Percentiles rank a stretch among this genome's conserved stretches.
Conservation (phyloP, 2,113 vertebrate genomes). For the Misgurnus anguillicaudatus region DNA sequence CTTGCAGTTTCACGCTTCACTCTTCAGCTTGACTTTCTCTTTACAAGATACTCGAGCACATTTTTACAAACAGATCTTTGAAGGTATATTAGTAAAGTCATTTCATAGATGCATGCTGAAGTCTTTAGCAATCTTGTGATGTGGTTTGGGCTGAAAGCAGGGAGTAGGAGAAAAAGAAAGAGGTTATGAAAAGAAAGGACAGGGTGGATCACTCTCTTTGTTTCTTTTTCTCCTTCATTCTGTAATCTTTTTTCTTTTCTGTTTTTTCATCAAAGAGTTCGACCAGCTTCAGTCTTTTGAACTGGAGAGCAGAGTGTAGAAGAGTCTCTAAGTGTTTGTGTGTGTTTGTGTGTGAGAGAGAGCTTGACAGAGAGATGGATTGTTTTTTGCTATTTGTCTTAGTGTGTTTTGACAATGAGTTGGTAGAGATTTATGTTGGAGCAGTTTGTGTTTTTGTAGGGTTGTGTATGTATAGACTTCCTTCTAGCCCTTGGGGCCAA, state of each 20-base stretch:
- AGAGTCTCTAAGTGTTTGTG: conserved; percentile 25
- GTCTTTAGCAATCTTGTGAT: conserved; percentile 54
- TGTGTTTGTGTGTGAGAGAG: too few relatives aligned
- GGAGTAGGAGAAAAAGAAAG: not conserved
- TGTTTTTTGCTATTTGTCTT: conserved; percentile 40
- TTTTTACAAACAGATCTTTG: not conserved
- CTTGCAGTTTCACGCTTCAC: conserved; percentile 64
- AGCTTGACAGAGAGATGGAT: conserved; percentile 31
- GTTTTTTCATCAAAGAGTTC: conserved; percentile 19
- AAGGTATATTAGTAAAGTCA: not conserved
- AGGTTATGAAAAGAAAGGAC: conserved; percentile 44
- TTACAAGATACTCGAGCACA: not conserved
- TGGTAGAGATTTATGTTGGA: conserved; percentile 77
- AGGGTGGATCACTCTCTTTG: conserved; percentile 36
- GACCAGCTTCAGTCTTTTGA: conserved; percentile 60
- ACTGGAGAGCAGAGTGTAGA: conserved; percentile 51
- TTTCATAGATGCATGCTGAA: conserved; percentile 37
- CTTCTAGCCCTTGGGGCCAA: conserved; percentile 49
- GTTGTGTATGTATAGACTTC: conserved; percentile 34
- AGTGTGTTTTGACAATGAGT: conserved; percentile 66
- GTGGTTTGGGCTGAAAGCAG: conserved; percentile 63
- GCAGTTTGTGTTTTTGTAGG: conserved; percentile 49
- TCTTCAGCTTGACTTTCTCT: conserved; percentile 16
- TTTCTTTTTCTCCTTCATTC: conserved; percentile 26
- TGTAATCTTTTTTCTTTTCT: conserved; percentile 7